phyloP scores from a whole-genome alignment of 1,140 invertebrate species.

The Pseudoatta argentina region DNA sequence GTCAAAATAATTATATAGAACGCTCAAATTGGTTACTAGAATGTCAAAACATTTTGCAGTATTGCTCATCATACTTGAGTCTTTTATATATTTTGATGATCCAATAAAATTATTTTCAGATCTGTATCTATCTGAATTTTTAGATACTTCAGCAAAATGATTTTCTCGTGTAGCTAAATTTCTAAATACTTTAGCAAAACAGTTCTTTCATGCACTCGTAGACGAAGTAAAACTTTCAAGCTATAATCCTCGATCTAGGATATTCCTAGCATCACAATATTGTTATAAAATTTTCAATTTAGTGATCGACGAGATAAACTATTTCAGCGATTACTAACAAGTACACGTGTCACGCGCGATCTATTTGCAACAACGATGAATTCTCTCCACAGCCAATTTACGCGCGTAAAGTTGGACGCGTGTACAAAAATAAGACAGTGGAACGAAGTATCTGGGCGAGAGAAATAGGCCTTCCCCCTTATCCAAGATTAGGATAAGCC shows the following conservation, averaged over 20 bases:
- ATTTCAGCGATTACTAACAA: conserved; percentile 3
- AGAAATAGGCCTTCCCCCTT: conserved; percentile 32
- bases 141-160: too few species aligned
- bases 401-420: conserved; percentile 9
- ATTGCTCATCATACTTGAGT: too few species aligned
- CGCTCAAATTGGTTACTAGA: too few species aligned
- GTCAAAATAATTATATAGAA: too few species aligned
- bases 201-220: background rate
- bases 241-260: background rate
- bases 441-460: conserved; percentile 25
- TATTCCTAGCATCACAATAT: background rate
- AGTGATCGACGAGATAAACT: background rate
- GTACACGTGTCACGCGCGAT: conserved; percentile 21
- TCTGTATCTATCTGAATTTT: too few species aligned
- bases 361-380: conserved; percentile 21
- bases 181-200: too few species aligned
- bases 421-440: conserved; percentile 39
- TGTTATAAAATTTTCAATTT: background rate
- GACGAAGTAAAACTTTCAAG: background rate
- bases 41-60: too few species aligned
- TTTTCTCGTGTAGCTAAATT: too few species aligned
- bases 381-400: background rate
- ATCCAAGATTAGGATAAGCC: conserved; percentile 52
- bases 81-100: too few species aligned
- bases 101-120: too few species aligned